Conservation (phyloP, 2,113 vertebrate genomes). For the Climacteris rufus region DNA sequence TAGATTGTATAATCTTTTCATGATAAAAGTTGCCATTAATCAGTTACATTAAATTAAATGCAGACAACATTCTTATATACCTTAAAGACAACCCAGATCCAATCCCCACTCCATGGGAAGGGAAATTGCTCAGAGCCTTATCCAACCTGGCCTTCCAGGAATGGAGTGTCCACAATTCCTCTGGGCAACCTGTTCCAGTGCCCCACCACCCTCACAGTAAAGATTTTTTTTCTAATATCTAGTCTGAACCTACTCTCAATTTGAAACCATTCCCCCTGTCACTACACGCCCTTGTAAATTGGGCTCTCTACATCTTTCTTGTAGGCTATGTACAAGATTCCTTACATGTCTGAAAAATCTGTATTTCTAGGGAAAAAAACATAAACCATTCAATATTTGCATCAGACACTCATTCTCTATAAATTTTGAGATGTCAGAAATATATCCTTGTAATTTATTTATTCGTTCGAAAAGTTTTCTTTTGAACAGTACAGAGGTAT, state of each 20-base stretch:
- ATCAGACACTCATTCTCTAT: neutral
- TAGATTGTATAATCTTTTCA: neutral
- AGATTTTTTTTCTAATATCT: neutral
- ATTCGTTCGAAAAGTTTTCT: neutral
- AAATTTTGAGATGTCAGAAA: neutral
- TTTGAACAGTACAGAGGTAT: neutral
- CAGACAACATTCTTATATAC: neutral
- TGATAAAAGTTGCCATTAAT: neutral
- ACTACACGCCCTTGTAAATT: neutral
- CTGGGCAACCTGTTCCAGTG: neutral
- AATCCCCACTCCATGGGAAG: neutral
- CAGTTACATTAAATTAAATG: neutral
- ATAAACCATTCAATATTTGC: neutral
- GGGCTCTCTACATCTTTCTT: neutral
- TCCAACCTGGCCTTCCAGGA: neutral
- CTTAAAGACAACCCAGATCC: neutral
- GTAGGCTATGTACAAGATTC: accelerated
- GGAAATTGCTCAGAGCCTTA: neutral
- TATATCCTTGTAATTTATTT: neutral
- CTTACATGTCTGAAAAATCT: neutral
- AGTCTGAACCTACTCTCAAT: neutral
- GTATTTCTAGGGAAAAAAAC: neutral
- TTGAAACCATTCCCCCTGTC: neutral
- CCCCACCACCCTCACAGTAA: neutral
- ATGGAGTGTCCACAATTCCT: neutral